Evolutionary conservation across 2,113 vertebrate species (phyloP).

Genomic region (Bambusicola thoracicus): DNA sequence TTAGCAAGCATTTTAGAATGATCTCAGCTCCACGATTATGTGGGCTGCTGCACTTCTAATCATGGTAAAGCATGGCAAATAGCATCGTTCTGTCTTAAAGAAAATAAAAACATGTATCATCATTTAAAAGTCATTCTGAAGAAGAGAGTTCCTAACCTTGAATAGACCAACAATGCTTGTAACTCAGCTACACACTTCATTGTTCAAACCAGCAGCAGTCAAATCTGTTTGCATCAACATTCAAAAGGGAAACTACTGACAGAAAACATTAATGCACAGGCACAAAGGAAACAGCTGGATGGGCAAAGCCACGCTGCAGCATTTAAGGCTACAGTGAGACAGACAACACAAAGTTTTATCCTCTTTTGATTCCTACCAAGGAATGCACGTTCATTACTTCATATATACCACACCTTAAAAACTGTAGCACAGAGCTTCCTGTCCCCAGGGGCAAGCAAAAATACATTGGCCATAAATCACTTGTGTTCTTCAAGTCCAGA

Average conservation of each 20-base stretch:
- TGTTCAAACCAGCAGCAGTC: conserved; percentile 35
- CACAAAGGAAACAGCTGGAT: conserved; percentile 2
- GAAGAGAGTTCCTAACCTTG: neutral
- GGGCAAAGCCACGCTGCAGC: neutral
- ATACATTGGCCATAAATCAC: neutral
- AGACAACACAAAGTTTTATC: neutral
- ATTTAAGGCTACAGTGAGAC: neutral
- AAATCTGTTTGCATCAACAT: neutral
- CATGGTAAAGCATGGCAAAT: neutral
- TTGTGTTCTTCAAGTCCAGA: neutral
- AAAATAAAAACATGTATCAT: neutral
- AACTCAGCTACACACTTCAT: neutral
- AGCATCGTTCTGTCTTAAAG: neutral
- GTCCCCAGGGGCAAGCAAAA: accelerated
- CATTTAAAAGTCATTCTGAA: neutral
- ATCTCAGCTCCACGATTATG: neutral
- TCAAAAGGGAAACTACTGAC: neutral
- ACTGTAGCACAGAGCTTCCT: neutral
- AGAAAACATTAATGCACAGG: neutral
- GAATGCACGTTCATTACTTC: neutral
- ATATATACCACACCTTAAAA: neutral
- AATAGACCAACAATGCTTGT: conserved; percentile 18
- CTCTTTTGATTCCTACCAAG: neutral
- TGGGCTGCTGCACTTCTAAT: neutral
- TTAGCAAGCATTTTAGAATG: neutral